phyloP scores from a whole-genome alignment of 1,140 invertebrate species.

The Lasioglossum baleicum region DNA sequence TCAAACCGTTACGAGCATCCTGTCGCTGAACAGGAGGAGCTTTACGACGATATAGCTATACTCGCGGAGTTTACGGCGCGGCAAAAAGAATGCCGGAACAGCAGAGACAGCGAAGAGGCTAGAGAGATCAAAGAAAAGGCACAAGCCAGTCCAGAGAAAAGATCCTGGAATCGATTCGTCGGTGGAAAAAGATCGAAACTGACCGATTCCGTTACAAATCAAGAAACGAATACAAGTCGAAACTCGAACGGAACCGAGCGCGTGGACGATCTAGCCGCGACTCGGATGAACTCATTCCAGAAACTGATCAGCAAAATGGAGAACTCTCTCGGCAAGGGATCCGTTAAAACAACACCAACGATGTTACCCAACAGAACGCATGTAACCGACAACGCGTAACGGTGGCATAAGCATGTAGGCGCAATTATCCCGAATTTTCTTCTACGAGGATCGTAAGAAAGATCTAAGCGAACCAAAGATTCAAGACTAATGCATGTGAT shows the following conservation, averaged over 20 bases:
- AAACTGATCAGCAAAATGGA: constrained; percentile 74
- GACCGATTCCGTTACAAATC: neutral
- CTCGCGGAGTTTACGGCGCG: constrained; percentile 60
- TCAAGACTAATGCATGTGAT: neutral
- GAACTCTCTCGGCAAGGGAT: constrained; percentile 67
- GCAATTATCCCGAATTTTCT: neutral
- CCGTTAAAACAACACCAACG: constrained; percentile 28
- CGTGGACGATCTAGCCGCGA: constrained; percentile 10
- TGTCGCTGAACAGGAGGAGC: constrained; percentile 48
- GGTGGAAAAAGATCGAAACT: constrained; percentile 53
- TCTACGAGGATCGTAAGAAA: neutral
- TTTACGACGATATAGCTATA: constrained; percentile 72
- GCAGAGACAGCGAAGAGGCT: constrained; percentile 25
- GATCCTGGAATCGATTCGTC: constrained; percentile 68
- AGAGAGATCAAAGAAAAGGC: constrained; percentile 1
- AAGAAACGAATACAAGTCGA: constrained; percentile 37
- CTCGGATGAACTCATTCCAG: constrained; percentile 70
- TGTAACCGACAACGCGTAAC: constrained; percentile 26
- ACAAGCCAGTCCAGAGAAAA: constrained; percentile 49
- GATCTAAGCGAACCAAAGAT: constrained; percentile 16
- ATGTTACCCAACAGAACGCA: constrained; percentile 24
- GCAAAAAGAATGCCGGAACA: constrained; percentile 48
- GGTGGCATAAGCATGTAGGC: neutral
- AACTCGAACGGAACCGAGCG: constrained; percentile 41
- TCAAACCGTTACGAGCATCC: neutral